These are phyloP conservation scores for Alces alces DNA, from an alignment of 2,113 vertebrate species.

Conservation along the genomic window DNA sequence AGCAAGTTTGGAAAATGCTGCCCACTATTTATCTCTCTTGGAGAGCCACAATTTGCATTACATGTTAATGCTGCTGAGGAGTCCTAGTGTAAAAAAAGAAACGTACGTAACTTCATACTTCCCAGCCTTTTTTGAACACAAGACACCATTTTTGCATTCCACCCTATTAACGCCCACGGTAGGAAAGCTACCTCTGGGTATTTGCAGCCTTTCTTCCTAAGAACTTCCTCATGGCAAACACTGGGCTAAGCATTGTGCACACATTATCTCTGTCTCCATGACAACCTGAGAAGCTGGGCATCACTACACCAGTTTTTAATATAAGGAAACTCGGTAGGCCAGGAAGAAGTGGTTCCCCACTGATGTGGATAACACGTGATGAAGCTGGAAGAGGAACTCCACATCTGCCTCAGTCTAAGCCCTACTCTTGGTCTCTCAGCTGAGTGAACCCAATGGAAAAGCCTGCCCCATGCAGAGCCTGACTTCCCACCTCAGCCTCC, in stretches of 20 bases:
- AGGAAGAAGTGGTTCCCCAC: rapidly evolving
- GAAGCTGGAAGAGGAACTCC: not conserved
- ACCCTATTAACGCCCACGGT: no score
- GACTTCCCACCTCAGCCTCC: not conserved
- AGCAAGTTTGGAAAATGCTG: not conserved
- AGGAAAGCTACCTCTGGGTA: no score
- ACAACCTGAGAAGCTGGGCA: not conserved
- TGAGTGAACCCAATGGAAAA: rapidly evolving
- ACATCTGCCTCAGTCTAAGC: rapidly evolving
- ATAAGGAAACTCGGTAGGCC: rapidly evolving
- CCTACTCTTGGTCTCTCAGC: not conserved
- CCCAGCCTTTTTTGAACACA: not conserved
- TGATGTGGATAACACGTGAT: rapidly evolving
- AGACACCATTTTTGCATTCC: not conserved
- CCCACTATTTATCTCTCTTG: not conserved
- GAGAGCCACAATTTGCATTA: not conserved
- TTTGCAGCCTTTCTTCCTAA: rapidly evolving
- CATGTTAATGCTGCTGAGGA: not conserved
- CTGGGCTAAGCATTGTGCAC: rapidly evolving
- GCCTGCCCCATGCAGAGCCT: rapidly evolving
- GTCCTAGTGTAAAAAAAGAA: not conserved
- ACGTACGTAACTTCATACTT: not conserved
- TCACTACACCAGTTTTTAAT: not conserved
- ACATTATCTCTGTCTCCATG: not conserved
- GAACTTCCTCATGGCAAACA: not conserved